Conservation (phyloP, 2,113 vertebrate genomes). For the Tachysurus vachellii region DNA sequence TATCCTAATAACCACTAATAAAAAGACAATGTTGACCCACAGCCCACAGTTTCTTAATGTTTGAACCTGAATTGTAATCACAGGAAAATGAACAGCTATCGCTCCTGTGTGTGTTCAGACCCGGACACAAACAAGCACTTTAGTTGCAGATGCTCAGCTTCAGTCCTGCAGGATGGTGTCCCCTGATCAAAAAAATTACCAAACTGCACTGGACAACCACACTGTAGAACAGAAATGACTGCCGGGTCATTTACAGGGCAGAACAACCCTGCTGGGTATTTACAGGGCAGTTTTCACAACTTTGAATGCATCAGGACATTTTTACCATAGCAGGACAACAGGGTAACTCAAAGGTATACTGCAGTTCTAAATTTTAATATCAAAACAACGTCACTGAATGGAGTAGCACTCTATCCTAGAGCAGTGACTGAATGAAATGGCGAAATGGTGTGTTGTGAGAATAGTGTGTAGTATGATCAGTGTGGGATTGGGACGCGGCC, state of each 20-base stretch:
- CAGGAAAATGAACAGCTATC: background rate
- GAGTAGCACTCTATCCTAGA: background rate
- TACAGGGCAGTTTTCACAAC: background rate
- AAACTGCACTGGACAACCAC: background rate
- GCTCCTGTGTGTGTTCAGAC: background rate
- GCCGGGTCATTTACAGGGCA: background rate
- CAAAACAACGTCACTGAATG: background rate
- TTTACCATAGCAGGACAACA: background rate
- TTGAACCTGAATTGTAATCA: background rate
- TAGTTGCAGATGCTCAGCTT: background rate
- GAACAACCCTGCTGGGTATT: background rate
- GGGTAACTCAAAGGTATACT: background rate
- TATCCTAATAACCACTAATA: background rate
- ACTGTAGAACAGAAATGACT: background rate
- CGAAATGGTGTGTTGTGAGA: background rate
- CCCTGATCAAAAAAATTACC: background rate
- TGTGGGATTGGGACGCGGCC: constrained; percentile 6
- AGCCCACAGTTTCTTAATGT: background rate
- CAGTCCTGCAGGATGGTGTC: background rate
- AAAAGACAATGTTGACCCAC: background rate
- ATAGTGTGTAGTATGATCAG: background rate
- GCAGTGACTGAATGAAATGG: background rate
- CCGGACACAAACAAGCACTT: background rate
- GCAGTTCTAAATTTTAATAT: background rate
- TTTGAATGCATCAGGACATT: background rate